Conservation (phyloP, 2,888 invertebrate genomes). For the Bellardia pandia region DNA sequence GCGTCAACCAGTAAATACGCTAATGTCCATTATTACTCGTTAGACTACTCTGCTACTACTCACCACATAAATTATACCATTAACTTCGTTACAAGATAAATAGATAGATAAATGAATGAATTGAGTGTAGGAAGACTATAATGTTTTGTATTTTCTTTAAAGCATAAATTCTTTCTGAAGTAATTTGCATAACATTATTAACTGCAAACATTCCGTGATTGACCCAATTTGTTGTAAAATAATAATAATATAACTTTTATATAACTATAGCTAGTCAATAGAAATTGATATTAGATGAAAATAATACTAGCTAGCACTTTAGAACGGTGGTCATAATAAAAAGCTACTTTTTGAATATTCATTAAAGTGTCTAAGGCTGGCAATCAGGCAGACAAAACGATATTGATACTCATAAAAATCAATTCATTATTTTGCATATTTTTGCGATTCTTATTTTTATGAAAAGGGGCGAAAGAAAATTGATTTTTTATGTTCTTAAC, state of each 20-base stretch:
- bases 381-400: neutral
- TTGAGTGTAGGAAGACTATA: conserved; percentile 10
- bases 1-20: neutral
- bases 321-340: neutral
- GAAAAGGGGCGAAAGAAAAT: neutral
- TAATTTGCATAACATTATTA: conserved; percentile 70
- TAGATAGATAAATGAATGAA: neutral
- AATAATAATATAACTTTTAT: no score
- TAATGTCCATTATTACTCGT: conserved; percentile 13
- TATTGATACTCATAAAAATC: neutral
- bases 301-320: neutral
- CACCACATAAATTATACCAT: conserved; percentile 55
- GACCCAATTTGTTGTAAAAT: conserved; percentile 50
- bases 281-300: conserved; percentile 12
- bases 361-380: conserved; percentile 17
- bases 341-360: conserved; percentile 25
- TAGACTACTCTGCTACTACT: neutral
- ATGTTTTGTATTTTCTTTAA: neutral
- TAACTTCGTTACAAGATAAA: conserved; percentile 54
- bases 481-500: conserved; percentile 17
- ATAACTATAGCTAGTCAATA: neutral
- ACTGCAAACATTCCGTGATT: conserved; percentile 59
- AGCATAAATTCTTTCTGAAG: conserved; percentile 54
- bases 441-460: neutral
- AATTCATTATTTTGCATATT: conserved; percentile 9